Percentiles rank a stretch among this genome's conserved stretches.
Conservation (phyloP, 2,797 vertebrate species). For the Varecia variegata region DNA sequence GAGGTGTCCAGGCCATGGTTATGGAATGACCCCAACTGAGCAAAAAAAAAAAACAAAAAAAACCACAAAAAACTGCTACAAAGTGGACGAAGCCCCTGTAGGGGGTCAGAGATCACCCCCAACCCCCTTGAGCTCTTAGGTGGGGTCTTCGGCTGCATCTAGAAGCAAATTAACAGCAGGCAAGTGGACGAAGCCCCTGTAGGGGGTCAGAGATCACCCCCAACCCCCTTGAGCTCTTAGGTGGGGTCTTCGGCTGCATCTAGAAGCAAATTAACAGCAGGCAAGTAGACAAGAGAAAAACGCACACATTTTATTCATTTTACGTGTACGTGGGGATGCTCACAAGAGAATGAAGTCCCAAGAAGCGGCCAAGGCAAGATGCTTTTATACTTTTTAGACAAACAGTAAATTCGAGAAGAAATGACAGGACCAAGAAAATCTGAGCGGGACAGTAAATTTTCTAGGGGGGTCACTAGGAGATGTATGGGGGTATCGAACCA, state of each 20-base stretch:
- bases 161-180: neutral
- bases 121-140: neutral
- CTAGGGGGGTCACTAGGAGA: neutral
- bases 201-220: neutral
- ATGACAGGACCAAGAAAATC: neutral
- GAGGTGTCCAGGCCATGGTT: neutral
- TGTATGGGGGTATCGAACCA: neutral
- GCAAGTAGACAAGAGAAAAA: neutral
- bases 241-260: too few species aligned
- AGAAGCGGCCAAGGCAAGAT: neutral
- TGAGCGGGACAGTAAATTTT: neutral
- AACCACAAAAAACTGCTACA: neutral
- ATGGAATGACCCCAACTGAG: neutral
- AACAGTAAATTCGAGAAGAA: neutral
- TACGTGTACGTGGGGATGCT: neutral
- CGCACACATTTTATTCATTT: neutral
- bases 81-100: neutral
- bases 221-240: too few species aligned
- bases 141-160: neutral
- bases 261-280: too few species aligned
- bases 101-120: neutral
- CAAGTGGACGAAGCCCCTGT: neutral
- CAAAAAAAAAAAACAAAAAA: neutral
- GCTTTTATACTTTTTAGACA: neutral
- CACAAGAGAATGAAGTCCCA: too few species aligned